A percentile compares a stretch with the other conserved stretches of the same genome.
These are phyloP conservation scores for Stercorarius parasiticus DNA, from an alignment of 2,113 vertebrate species.

Conservation along the genomic window DNA sequence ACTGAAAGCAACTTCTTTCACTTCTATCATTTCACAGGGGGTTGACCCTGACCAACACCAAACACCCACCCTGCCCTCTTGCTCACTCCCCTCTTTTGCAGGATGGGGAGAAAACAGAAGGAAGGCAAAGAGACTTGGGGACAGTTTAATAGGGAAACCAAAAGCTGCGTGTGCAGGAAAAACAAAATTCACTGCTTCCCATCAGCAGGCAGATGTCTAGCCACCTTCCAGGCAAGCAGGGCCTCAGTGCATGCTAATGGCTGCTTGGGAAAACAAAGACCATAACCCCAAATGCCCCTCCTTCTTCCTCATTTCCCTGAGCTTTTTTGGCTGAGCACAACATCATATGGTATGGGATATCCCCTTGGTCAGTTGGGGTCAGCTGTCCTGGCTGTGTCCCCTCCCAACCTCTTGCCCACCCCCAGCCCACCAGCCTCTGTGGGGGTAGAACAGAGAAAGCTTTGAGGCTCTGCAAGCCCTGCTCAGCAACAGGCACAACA, in stretches of 20 bases:
- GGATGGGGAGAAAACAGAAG: not conserved
- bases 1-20: not conserved
- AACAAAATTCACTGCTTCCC: not conserved
- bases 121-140: accelerated
- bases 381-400: not conserved
- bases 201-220: not conserved
- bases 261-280: not conserved
- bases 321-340: not conserved
- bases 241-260: accelerated
- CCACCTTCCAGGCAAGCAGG: not conserved
- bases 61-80: not conserved
- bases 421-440: not conserved
- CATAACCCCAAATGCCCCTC: not conserved
- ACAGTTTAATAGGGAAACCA: not conserved
- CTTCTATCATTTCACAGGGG: not conserved
- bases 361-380: not conserved
- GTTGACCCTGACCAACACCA: not conserved
- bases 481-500: not conserved
- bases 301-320: not conserved
- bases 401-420: not conserved
- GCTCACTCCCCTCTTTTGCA: not conserved
- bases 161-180: not conserved
- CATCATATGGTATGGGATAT: not conserved
- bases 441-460: not conserved
- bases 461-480: not conserved